A percentile compares a stretch with the other conserved stretches of the same genome.
These are phyloP conservation scores for Rhinichthys klamathensis DNA, from an alignment of 2,113 vertebrate genomes.

Conservation along the genomic window DNA sequence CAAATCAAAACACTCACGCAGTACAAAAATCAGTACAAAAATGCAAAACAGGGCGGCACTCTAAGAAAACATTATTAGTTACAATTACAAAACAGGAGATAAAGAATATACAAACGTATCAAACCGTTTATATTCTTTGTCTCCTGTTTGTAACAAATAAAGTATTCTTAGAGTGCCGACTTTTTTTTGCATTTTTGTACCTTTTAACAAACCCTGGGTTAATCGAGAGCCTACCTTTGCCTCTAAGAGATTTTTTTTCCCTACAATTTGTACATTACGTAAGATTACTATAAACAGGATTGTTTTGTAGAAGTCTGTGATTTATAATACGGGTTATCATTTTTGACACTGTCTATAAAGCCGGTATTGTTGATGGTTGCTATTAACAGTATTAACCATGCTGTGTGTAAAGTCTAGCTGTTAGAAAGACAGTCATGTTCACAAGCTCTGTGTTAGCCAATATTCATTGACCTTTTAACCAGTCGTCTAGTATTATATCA, in stretches of 20 bases:
- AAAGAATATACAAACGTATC: too few species aligned
- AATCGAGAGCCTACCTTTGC: neutral
- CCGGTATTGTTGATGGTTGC: neutral
- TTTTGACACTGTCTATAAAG: neutral
- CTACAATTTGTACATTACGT: neutral
- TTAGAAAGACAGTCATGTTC: neutral
- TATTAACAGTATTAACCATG: neutral
- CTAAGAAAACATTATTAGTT: too few species aligned
- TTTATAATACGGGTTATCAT: neutral
- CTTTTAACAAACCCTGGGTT: neutral
- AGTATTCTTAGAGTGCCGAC: too few species aligned
- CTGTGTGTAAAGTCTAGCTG: neutral
- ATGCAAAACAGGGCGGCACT: too few species aligned
- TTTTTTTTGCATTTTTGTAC: neutral
- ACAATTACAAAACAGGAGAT: too few species aligned
- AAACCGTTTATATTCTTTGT: too few species aligned
- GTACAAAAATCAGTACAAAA: too few species aligned
- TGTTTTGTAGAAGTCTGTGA: neutral
- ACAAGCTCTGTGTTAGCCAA: neutral
- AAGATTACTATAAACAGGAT: constrained; percentile 11
- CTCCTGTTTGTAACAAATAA: too few species aligned
- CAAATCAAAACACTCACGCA: too few species aligned
- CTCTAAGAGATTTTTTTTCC: neutral
- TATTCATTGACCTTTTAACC: constrained; percentile 1
- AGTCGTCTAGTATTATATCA: constrained; percentile 3